Conservation (phyloP, 2,113 vertebrate species). For the Eurypyga helias region DNA sequence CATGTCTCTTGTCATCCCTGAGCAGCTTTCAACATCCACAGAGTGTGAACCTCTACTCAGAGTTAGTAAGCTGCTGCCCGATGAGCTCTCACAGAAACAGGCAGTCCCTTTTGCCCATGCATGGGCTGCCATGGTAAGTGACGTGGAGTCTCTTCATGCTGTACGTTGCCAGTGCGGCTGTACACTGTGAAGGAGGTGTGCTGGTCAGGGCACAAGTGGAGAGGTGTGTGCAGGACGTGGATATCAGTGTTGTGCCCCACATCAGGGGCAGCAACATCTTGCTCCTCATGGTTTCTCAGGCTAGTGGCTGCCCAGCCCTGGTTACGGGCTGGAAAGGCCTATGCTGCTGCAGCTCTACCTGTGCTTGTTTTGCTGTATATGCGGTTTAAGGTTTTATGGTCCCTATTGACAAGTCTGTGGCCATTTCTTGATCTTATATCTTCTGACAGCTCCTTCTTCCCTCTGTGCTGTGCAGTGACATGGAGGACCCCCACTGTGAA, state of each 20-base stretch:
- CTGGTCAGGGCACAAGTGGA: accelerated
- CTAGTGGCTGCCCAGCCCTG: not conserved
- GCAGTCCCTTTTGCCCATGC: accelerated
- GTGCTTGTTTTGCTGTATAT: not conserved
- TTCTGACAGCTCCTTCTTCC: not conserved
- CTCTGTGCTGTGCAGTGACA: not conserved
- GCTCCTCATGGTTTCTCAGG: not conserved
- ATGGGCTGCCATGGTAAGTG: not conserved
- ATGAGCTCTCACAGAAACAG: not conserved
- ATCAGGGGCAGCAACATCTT: not conserved
- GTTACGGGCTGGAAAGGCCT: not conserved
- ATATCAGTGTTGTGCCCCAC: not conserved
- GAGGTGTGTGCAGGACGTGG: not conserved
- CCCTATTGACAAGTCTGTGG: not conserved
- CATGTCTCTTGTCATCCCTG: not conserved
- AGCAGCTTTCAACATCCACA: not conserved
- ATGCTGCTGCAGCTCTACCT: not conserved
- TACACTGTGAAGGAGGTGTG: not conserved
- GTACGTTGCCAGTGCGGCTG: not conserved
- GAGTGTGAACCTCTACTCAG: not conserved
- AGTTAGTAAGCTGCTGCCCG: not conserved
- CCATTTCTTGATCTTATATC: not conserved
- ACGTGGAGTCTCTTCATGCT: too few species aligned
- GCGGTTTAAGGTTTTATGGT: not conserved
- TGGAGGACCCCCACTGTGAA: not conserved